phyloP scores from a whole-genome alignment of 1,140 invertebrate species.

The Anastrepha obliqua region DNA sequence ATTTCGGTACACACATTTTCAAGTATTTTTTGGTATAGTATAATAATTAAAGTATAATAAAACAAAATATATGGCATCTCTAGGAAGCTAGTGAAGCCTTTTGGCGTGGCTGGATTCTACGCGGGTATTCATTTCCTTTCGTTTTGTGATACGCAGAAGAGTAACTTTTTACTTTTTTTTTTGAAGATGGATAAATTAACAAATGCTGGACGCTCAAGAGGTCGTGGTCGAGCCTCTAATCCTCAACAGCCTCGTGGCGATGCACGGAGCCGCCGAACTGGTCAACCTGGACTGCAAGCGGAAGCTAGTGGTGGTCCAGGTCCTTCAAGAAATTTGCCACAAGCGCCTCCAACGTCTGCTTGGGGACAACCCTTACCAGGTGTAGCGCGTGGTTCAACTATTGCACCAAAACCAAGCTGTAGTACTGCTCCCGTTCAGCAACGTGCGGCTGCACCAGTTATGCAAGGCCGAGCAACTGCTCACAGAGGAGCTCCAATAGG shows the following conservation, averaged over 20 bases:
- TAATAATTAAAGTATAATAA: too few species aligned
- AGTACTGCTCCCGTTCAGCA: slow-evolving; percentile 49
- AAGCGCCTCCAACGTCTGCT: slow-evolving; percentile 32
- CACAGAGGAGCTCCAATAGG: slow-evolving; percentile 48
- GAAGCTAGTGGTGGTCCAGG: not conserved
- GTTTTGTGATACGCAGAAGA: not conserved
- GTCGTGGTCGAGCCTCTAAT: not conserved
- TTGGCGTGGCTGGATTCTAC: not conserved
- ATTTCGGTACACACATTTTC: too few species aligned
- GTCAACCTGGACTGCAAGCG: not conserved
- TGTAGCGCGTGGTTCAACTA: slow-evolving; percentile 25
- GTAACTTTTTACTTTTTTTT: not conserved
- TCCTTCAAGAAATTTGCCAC: not conserved
- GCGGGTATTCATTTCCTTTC: not conserved
- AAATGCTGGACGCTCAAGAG: slow-evolving; percentile 18
- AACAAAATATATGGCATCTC: slow-evolving; percentile 5
- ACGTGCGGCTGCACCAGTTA: slow-evolving; percentile 44
- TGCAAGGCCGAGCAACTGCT: slow-evolving; percentile 54
- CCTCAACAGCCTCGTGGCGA: slow-evolving; percentile 19
- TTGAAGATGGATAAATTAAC: slow-evolving; percentile 22
- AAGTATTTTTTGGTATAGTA: too few species aligned
- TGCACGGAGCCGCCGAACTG: not conserved
- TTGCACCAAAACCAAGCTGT: slow-evolving; percentile 22
- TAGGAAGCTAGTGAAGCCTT: not conserved
- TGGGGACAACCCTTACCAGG: slow-evolving; percentile 51